Base-by-base conservation (phyloP, 2,888 invertebrate species). In the Stenodema calcarata region DNA sequence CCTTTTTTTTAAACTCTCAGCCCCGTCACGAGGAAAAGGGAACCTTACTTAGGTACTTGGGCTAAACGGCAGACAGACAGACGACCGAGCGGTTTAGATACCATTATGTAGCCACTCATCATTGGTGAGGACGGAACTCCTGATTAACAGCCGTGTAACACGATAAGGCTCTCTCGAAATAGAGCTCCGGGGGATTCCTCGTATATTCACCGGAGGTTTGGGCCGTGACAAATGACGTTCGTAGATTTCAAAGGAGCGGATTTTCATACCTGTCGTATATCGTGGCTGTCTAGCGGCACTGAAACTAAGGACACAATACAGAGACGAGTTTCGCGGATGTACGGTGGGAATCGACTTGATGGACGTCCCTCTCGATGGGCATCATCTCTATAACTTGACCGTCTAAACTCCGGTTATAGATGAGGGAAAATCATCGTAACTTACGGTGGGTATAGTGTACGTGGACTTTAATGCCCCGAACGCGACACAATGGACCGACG, bases 81-180 rank as follows among this genome's bases (percentile, higher is more conserved):
- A 62, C 62, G 62, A 27, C 62, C 23, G 9, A 18, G 62, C 80
- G 27, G 54, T 80, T 80, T 80, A 80, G 80, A 50, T 80, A 54
- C 80, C 80, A 80, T 80, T 80, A 80, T 80, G 80, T 62, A 54
- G 54, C 62, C 80, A 80, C 80, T 80, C 41, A 41, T 80, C 80
- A 80, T 80, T 35, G 50, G 62, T 27, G 62, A 62, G 62, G 62
- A 62, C 62, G 62, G 62, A 27, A 44, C 41, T 14, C 62, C 54
- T 80, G 80, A 80, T 80, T 80, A 80, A 80, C 80, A 62, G 30
- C 50, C 80, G 50, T 18, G 80, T 54, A 80, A 80, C 80, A 80
- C 80, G 80, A 80, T 80, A 80, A 28, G 62, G 62, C 23, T 62
- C 80, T 30, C 54, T 28, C 30, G 80, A 80, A 80, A 80, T 80